A percentile compares a stretch with the other conserved stretches of the same genome.
Conservation (phyloP, 2,888 invertebrate genomes). For the Helicoverpa assulta region DNA sequence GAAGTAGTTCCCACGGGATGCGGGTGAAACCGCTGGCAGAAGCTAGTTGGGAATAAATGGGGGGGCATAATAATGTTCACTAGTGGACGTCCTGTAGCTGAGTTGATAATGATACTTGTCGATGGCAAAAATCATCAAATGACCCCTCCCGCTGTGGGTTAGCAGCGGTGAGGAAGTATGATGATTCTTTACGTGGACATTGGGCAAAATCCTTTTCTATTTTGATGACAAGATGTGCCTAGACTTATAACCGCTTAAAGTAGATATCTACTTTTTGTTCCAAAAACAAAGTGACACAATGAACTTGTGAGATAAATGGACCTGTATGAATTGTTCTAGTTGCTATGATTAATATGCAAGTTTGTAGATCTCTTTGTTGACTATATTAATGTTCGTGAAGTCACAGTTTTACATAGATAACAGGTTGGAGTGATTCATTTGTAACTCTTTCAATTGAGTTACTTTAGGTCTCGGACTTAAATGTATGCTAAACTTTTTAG, state of each 20-base stretch:
- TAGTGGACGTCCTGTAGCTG: too few species aligned
- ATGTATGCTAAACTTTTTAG: not conserved
- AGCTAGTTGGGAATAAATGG: too few species aligned
- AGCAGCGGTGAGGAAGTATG: too few species aligned
- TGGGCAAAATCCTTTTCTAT: conserved; percentile 33
- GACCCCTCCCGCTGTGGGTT: too few species aligned
- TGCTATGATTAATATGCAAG: conserved; percentile 48
- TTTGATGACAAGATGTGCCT: conserved; percentile 51
- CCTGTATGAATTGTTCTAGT: conserved; percentile 35
- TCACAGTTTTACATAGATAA: conserved; percentile 1
- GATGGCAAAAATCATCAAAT: too few species aligned
- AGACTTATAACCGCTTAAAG: conserved; percentile 37
- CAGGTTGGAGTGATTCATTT: conserved; percentile 16
- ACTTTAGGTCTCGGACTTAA: not conserved
- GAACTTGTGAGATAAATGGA: conserved; percentile 51
- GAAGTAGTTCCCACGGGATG: too few species aligned
- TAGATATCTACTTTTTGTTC: conserved; percentile 46
- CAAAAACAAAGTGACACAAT: conserved; percentile 25
- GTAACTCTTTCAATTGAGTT: not conserved
- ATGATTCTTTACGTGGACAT: too few species aligned
- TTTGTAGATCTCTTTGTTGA: conserved; percentile 29
- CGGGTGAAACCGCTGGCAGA: too few species aligned
- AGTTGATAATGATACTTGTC: too few species aligned
- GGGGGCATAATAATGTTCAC: too few species aligned
- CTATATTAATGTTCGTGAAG: conserved; percentile 10